Percentiles rank a stretch among this genome's conserved stretches.
Conservation (phyloP, 2,113 vertebrate genomes). For the Siniperca knerii region DNA sequence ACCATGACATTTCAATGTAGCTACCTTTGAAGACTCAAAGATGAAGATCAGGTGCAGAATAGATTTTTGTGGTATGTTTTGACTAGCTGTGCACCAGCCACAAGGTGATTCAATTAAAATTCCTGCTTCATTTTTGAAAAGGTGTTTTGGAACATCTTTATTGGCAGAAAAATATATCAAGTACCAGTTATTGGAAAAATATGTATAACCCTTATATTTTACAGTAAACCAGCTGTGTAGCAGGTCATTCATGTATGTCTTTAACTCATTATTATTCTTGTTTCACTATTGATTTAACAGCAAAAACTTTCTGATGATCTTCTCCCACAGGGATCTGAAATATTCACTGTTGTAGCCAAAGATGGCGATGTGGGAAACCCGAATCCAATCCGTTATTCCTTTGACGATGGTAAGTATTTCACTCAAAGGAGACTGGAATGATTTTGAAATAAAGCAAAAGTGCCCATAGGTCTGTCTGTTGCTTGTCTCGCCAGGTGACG, state of each 20-base stretch:
- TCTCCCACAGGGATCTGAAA: constrained; percentile 89
- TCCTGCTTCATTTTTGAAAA: background rate
- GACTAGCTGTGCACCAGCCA: background rate
- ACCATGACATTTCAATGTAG: constrained; percentile 37
- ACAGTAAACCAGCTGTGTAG: background rate
- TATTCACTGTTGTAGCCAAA: constrained; percentile 90
- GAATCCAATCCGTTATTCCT: constrained; percentile 88
- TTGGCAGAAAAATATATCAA: background rate
- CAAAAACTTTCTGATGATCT: background rate
- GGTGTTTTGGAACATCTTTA: background rate
- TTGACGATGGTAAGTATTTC: constrained; percentile 88
- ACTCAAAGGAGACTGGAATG: background rate
- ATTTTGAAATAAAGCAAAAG: background rate
- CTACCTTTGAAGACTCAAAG: constrained; percentile 6
- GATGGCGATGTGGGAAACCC: constrained; percentile 94
- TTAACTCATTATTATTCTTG: background rate
- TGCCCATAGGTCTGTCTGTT: background rate
- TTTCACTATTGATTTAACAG: background rate
- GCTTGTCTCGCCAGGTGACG: constrained; percentile 84
- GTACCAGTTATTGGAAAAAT: background rate
- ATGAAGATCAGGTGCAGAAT: background rate
- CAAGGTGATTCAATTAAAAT: background rate
- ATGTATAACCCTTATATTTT: background rate
- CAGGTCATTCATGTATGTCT: background rate
- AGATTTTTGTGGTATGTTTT: constrained; percentile 1